These are phyloP conservation scores for Hypotaenidia okinawae DNA, from an alignment of 2,797 vertebrate species.

Conservation along the genomic window DNA sequence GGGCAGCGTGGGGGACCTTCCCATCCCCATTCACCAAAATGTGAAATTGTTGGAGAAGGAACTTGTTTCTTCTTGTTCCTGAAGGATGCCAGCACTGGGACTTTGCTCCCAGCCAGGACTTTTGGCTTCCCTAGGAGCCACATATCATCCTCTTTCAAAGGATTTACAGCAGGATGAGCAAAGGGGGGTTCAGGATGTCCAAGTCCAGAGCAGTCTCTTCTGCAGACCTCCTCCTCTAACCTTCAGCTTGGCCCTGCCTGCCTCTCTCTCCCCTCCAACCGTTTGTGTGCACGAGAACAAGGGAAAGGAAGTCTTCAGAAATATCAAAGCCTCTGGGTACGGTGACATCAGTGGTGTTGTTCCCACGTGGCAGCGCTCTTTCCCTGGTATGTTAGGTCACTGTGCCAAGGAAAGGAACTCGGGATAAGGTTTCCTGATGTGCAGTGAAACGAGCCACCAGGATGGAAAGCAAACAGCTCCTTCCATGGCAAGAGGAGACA, in stretches of 20 bases:
- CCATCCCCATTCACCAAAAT: neutral
- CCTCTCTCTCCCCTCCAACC: neutral
- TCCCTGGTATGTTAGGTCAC: neutral
- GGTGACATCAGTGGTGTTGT: neutral
- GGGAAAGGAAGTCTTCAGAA: neutral
- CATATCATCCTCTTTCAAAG: neutral
- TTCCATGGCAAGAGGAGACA: neutral
- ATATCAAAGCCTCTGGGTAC: neutral
- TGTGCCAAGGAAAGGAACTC: neutral
- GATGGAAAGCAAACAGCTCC: neutral
- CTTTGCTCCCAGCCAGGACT: neutral
- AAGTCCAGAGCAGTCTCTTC: neutral
- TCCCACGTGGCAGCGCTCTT: neutral
- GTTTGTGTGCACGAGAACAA: neutral
- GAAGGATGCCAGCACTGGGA: neutral
- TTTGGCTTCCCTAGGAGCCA: accelerated
- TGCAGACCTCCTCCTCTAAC: neutral
- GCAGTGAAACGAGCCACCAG: neutral
- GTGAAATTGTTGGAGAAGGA: neutral
- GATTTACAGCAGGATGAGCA: neutral
- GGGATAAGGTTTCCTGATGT: neutral
- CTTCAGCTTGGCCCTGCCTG: neutral
- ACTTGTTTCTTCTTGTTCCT: neutral
- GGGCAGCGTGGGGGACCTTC: too few relatives aligned
- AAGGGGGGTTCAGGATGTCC: neutral